Conservation (phyloP, 1,140 invertebrate genomes). For the Camponotus vicinus region DNA sequence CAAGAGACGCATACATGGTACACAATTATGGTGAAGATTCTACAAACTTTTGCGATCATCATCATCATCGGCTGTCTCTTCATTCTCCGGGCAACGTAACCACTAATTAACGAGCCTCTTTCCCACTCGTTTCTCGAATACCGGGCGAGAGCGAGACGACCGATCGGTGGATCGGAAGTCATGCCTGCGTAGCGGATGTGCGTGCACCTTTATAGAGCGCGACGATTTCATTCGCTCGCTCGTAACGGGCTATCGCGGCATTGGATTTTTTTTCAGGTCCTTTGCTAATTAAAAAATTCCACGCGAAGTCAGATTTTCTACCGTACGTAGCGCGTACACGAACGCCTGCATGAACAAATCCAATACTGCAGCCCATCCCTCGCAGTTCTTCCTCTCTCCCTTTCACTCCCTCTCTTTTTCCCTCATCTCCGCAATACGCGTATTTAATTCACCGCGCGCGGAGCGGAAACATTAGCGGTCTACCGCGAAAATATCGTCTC, state of each 20-base stretch:
- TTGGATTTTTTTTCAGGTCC: constrained; percentile 71
- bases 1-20: not conserved
- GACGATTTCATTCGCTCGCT: constrained; percentile 65
- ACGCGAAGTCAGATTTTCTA: constrained; percentile 77
- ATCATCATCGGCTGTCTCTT: constrained; percentile 15
- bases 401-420: constrained; percentile 13
- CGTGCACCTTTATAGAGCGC: constrained; percentile 53
- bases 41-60: constrained; percentile 24
- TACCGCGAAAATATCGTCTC: constrained; percentile 23
- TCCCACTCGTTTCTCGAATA: constrained; percentile 20
- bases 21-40: not conserved
- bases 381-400: not conserved
- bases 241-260: constrained; percentile 62
- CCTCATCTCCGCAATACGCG: not conserved
- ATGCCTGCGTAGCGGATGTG: constrained; percentile 1
- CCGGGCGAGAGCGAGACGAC: constrained; percentile 26
- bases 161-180: constrained; percentile 26
- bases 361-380: constrained; percentile 68
- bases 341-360: constrained; percentile 73
- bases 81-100: not conserved
- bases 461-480: constrained; percentile 36
- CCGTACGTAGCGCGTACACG: constrained; percentile 34
- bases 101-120: constrained; percentile 35
- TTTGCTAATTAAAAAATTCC: constrained; percentile 84
- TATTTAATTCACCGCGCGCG: constrained; percentile 67